These are phyloP conservation scores for Acrossocheilus wenchowensis DNA, from an alignment of 2,797 vertebrate species.

Conservation along the genomic window DNA sequence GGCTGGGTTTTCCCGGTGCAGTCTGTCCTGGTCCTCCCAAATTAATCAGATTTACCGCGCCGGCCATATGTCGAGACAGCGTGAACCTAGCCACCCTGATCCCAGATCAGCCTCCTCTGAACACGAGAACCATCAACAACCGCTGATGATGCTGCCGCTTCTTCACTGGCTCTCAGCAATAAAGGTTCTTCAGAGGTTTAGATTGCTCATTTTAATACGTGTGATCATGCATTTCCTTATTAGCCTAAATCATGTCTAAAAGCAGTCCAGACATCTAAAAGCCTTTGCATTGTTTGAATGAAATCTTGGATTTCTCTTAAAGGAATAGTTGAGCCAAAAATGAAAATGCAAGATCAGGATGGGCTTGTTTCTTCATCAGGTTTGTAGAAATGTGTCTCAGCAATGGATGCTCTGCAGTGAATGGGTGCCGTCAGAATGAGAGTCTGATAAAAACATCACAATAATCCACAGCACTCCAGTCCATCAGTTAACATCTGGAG, in stretches of 20 bases:
- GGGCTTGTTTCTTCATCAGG: neutral
- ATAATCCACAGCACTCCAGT: neutral
- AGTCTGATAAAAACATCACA: neutral
- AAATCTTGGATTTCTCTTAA: neutral
- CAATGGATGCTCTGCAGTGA: neutral
- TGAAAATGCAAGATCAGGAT: neutral
- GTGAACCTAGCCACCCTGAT: constrained; percentile 25
- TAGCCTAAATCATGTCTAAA: neutral
- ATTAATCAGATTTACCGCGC: constrained; percentile 82
- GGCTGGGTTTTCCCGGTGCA: constrained; percentile 78
- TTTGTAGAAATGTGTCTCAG: neutral
- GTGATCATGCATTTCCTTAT: neutral
- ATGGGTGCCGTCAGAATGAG: neutral
- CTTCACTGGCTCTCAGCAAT: neutral
- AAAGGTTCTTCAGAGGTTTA: neutral
- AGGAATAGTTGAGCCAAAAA: neutral
- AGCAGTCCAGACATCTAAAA: neutral
- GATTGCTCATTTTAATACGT: neutral
- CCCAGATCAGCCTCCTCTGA: constrained; percentile 26
- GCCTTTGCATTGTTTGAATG: too few relatives aligned
- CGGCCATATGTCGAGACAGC: constrained; percentile 81
- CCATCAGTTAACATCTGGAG: neutral
- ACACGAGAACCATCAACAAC: neutral
- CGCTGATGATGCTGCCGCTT: too few relatives aligned
- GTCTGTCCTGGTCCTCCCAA: constrained; percentile 75